Evolutionary conservation across 1,140 invertebrate species (phyloP).

Genomic region (Varroa destructor): DNA sequence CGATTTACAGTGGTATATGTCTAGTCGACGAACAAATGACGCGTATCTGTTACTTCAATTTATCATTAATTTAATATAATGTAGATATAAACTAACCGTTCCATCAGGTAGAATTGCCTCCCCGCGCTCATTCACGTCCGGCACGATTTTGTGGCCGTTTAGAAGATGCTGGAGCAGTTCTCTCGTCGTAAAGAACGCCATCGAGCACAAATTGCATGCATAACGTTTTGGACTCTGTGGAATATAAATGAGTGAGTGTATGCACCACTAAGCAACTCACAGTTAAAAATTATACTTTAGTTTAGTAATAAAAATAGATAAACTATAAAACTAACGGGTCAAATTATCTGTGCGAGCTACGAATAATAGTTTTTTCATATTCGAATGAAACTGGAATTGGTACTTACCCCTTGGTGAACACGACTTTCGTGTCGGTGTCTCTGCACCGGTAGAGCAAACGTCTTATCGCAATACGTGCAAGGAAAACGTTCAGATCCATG

Average conservation of each 20-base stretch:
- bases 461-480: constrained; percentile 5
- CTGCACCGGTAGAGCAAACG: constrained; percentile 5
- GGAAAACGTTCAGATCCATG: constrained; percentile 2
- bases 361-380: too few species aligned
- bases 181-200: constrained; percentile 1
- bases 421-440: background rate
- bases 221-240: background rate
- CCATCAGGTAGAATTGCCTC: constrained; percentile 14
- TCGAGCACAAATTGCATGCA: constrained; percentile 7
- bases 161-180: constrained; percentile 20
- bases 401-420: constrained; percentile 14
- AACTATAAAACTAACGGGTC: too few species aligned
- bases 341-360: too few species aligned
- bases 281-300: too few species aligned
- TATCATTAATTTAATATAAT: too few species aligned
- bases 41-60: too few species aligned
- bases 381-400: too few species aligned
- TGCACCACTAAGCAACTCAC: too few species aligned
- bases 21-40: too few species aligned
- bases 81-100: background rate
- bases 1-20: too few species aligned
- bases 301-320: too few species aligned
- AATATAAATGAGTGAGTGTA: too few species aligned
- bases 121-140: constrained; percentile 7
- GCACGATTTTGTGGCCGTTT: constrained; percentile 16